phyloP scores from a whole-genome alignment of 2,797 vertebrate species.

The Esox masquinongy region DNA sequence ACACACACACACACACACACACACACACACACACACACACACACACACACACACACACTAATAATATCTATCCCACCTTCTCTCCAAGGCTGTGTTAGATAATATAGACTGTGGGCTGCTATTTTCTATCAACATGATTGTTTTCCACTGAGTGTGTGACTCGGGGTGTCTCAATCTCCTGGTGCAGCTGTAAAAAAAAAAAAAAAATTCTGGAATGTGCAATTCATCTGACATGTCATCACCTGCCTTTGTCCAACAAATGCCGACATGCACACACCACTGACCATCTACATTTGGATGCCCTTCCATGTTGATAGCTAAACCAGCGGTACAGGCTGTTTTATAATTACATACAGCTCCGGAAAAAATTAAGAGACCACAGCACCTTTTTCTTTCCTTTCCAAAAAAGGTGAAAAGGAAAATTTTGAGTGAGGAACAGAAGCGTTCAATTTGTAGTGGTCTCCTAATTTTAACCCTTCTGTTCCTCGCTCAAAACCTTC shows the following conservation, averaged over 20 bases:
- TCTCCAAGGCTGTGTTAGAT: slow-evolving; percentile 23
- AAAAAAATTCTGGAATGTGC: background rate
- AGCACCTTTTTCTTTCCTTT: too few species aligned
- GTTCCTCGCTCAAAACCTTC: too few species aligned
- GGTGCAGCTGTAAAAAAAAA: background rate
- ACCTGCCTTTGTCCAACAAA: slow-evolving; percentile 11
- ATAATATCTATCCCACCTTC: background rate
- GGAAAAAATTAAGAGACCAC: too few species aligned
- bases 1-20: slow-evolving; percentile 1
- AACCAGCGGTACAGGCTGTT: slow-evolving; percentile 33
- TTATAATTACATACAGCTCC: background rate
- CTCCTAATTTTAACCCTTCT: too few species aligned
- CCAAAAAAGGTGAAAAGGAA: too few species aligned
- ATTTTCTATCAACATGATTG: slow-evolving; percentile 30
- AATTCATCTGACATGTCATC: background rate
- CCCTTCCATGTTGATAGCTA: slow-evolving; percentile 24
- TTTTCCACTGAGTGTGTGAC: slow-evolving; percentile 12
- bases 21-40: slow-evolving; percentile 5
- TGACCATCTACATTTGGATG: slow-evolving; percentile 10
- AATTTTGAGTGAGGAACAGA: too few species aligned
- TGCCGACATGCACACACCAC: background rate
- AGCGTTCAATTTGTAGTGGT: too few species aligned
- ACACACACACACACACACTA: background rate
- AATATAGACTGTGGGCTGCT: slow-evolving; percentile 14
- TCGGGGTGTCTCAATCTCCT: slow-evolving; percentile 21